Evolutionary conservation across 1,140 invertebrate species (phyloP).

Genomic region (Cryptotermes secundus): DNA sequence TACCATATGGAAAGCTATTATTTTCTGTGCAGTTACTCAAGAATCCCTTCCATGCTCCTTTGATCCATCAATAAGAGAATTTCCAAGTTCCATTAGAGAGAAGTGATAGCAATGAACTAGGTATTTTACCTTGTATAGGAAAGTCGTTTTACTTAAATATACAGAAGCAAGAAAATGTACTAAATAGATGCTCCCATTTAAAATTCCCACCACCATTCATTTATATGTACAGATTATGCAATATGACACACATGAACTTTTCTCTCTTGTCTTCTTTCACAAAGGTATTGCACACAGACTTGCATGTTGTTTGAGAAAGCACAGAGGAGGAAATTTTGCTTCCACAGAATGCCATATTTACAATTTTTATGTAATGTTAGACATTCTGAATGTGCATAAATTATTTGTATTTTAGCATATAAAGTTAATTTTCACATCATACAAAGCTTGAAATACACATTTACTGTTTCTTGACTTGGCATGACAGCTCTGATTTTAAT

Average conservation of each 20-base stretch:
- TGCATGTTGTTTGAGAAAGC: no score
- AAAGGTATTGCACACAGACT: no score
- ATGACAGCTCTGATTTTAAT: no score
- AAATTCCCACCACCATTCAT: not conserved
- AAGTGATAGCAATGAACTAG: not conserved
- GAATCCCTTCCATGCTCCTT: not conserved
- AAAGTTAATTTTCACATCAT: no score
- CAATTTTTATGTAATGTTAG: no score
- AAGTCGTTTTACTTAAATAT: not conserved
- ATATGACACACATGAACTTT: not conserved
- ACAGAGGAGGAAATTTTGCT: no score
- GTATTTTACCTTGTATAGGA: not conserved
- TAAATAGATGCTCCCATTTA: not conserved
- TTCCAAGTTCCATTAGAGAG: not conserved
- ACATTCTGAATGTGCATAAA: no score
- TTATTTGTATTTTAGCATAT: no score
- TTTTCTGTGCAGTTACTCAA: not conserved
- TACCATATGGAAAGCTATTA: not conserved
- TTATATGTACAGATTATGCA: not conserved
- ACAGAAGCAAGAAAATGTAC: not conserved
- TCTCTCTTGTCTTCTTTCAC: not conserved
- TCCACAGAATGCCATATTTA: no score
- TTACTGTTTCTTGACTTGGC: no score
- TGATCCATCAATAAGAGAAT: not conserved
- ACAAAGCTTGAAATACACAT: no score